Evolutionary conservation across 2,888 invertebrate genomes (phyloP), one percentile per base, ranked within the genome.

Genomic region (Lysandra bellargus): DNA sequence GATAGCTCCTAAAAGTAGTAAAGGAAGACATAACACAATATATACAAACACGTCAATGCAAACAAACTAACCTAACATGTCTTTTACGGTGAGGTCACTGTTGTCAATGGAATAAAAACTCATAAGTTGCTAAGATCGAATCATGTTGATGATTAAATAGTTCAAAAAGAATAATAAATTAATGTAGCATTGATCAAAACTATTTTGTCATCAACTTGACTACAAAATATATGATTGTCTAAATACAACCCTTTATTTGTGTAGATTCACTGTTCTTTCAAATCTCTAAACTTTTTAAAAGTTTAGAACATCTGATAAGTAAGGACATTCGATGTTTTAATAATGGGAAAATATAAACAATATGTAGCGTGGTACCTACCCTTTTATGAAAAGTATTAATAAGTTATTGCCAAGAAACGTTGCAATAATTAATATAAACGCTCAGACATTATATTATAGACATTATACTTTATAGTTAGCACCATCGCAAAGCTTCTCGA

Each of bases 21-120:
- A 74, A 75, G 75, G 49, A 57, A 76, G 33, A 76, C 57, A 57
- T 17, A 53, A 57, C 30, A 53, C 57, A 76, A 75, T 57, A 76
- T 76, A 57, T 76, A 75, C 75, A 75, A 14, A 75, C 75, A 75
- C 17, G 1, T 33, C 23, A 44, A 74, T 74, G n/a, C 9, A 44
- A 74, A 40, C 74, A 23, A 49, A 30, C 49, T 76, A 76, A 76
- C 76, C 57, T 76, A 76, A 75, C 23, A 17, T 76, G 76, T 76
- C 76, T 76, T 76, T 76, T 57, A 17, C 37, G 33, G 53, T 57
- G 44, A 75, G 75, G 75, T 75, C 75, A 49, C 49, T 23, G 75
- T 75, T 75, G 49, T 57, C 57, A 76, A 33, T 76, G 76, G 57
- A 76, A 76, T 74, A 74, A 23, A 33, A 69, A 12, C 14, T 33